Evolutionary conservation across 2,113 vertebrate species (phyloP), one percentile per base, ranked within the genome.

Genomic region (Oncorhynchus tshawytscha): DNA sequence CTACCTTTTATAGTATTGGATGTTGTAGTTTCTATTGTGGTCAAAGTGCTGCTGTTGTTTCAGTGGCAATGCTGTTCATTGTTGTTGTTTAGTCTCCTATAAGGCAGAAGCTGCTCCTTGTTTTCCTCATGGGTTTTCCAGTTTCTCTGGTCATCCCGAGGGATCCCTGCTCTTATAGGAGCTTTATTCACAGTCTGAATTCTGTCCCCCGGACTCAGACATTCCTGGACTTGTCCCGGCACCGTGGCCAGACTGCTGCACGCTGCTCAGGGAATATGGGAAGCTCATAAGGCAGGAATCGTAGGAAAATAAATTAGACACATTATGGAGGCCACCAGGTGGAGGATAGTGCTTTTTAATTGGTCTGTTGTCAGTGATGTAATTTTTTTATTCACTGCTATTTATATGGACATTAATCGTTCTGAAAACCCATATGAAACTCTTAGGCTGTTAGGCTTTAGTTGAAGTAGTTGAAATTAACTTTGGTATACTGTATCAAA

Each of bases 181-280:
- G 34, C 11, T 76, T 5, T n/a, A 73, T 78, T 74, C 15, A n/a
- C 39, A 69, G 71, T 67, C 67, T 48, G 66, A 75, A 71, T 83
- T 84, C 74, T 85, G 78, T 82, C 82, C 62, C 49, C 48, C 13
- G 57, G 20, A 81, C 71, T 65, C 72, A 57, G 71, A 82, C 83
- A 84, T 88, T 89, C 84, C 87, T 86, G 79, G 76, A 85, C 78
- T 84, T 81, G 79, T 83, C 74, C 67, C 81, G 83, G 82, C 83
- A 39, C 51, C 29, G 34, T 4, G 29, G 74, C 73, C 65, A 72
- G 77, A 66, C 79, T 71, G 20, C 67, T 74, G 73, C 16, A 2
- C 49, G 81, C 74, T 48, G 9, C 9, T 76, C 64, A 24, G 13
- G 16, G 77, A 81, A 85, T 78, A 73, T 82, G 75, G 75, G 76